phyloP scores from a whole-genome alignment of 53 echinoderm and acorn worm species.

The Antedon mediterranea region DNA sequence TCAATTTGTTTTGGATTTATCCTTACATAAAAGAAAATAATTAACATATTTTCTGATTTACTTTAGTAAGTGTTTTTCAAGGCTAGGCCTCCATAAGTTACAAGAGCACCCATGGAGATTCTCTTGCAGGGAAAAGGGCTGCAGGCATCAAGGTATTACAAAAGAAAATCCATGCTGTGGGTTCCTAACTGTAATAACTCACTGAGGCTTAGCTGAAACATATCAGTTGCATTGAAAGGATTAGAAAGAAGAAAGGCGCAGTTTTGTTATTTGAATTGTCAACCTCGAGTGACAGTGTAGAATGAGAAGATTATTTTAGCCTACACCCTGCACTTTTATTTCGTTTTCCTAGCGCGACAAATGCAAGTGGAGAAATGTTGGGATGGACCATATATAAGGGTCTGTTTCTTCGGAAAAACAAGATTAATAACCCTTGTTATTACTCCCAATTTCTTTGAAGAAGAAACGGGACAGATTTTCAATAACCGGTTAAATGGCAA shows the following conservation, averaged over 20 bases:
- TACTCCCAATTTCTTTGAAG: no score
- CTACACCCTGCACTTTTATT: no score
- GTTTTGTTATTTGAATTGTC: background rate
- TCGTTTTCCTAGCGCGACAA: background rate
- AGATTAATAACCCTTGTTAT: no score
- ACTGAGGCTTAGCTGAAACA: background rate
- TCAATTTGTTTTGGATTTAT: no score
- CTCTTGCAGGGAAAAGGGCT: background rate
- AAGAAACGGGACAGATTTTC: no score
- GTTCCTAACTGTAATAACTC: background rate
- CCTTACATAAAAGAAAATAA: no score
- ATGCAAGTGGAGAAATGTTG: no score
- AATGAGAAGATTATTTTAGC: no score
- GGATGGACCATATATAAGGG: no score
- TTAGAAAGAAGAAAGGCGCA: background rate
- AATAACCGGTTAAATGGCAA: background rate
- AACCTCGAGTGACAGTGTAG: background rate
- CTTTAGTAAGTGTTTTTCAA: background rate
- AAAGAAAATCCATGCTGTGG: no score
- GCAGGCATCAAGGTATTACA: background rate
- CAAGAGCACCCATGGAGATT: background rate
- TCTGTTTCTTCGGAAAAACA: no score
- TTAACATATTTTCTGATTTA: no score
- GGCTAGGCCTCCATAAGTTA: background rate
- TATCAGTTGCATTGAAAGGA: background rate